A percentile compares a stretch with the other conserved stretches of the same genome.
phyloP scores from a whole-genome alignment of 2,888 invertebrate species.

The Venusia cambrica region DNA sequence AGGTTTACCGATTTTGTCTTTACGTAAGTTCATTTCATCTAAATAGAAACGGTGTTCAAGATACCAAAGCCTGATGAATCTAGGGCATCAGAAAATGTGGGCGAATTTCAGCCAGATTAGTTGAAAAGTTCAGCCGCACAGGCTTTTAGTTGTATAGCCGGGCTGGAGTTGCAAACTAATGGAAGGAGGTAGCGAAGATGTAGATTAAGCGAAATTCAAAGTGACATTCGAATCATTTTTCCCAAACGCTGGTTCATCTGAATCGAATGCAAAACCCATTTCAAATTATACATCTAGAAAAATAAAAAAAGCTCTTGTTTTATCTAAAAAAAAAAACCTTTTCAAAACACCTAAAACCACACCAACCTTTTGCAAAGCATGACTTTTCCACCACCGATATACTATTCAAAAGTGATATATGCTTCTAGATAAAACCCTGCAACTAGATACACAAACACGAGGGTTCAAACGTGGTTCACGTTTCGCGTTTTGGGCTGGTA shows the following conservation, averaged over 20 bases:
- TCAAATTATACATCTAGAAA: too few species aligned
- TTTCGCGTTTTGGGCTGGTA: conserved; percentile 17
- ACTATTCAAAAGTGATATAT: conserved; percentile 20
- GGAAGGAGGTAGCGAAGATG: conserved; percentile 5
- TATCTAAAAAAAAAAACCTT: background rate
- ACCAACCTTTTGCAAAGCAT: conserved; percentile 30
- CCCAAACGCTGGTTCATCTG: too few species aligned
- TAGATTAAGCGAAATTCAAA: too few species aligned
- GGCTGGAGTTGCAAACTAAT: conserved; percentile 13
- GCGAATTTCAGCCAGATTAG: conserved; percentile 24
- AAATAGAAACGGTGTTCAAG: conserved; percentile 1
- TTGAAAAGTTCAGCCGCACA: conserved; percentile 18
- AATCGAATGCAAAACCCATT: too few species aligned
- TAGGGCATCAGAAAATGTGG: conserved; percentile 11
- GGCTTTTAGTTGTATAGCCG: background rate
- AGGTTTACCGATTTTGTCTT: too few species aligned
- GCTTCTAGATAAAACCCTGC: conserved; percentile 24
- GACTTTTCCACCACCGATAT: conserved; percentile 21
- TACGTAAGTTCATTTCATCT: too few species aligned
- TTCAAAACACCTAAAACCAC: conserved; percentile 4
- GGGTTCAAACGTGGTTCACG: conserved; percentile 25
- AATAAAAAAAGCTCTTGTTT: too few species aligned
- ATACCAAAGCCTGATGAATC: conserved; percentile 11
- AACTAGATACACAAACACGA: conserved; percentile 32
- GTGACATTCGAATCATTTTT: too few species aligned